Evolutionary conservation across 2,888 invertebrate species (phyloP), one percentile per base, ranked within the genome.

Genomic region (Endotricha flammealis): DNA sequence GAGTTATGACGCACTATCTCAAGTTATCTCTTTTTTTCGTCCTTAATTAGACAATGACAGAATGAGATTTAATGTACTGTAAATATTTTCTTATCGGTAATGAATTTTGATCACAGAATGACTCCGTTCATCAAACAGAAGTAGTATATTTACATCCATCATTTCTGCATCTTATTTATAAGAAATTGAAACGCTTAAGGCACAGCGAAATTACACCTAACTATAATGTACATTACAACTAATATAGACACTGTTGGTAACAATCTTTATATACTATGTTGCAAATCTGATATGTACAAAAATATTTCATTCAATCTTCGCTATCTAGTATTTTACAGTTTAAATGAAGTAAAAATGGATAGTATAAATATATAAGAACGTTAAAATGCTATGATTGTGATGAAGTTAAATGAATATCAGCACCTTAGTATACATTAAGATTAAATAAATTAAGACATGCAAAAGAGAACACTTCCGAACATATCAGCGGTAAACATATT

Each of bases 101-200:
- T n/a, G n/a, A n/a, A n/a, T n/a, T n/a, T n/a, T n/a, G n/a, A n/a
- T n/a, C n/a, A n/a, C n/a, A n/a, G n/a, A n/a, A n/a, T n/a, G n/a
- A n/a, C n/a, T n/a, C n/a, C n/a, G n/a, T n/a, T n/a, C n/a, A n/a
- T n/a, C n/a, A n/a, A 20, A 8, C 20, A 20, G 20, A 20, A 20
- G 37, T 38, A 47, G 11, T 48, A 42, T 43, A 44, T 41, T 46
- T 46, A 44, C 11, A 25, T 17, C 16, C 12, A 12, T 23, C 39
- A 38, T 34, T 59, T 50, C 64, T 62, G 65, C 66, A 68, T 71
- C 73, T 73, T 75, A 77, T 58, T 70, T 67, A 68, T 68, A 70
- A 73, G 73, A 85, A 85, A 85, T 85, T 86, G 85, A 85, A 81
- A 86, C 85, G 79, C 81, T 68, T 85, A 86, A 86, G 85, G 85